Evolutionary conservation across 2,888 invertebrate genomes (phyloP).

Genomic region (Eulithis prunata): DNA sequence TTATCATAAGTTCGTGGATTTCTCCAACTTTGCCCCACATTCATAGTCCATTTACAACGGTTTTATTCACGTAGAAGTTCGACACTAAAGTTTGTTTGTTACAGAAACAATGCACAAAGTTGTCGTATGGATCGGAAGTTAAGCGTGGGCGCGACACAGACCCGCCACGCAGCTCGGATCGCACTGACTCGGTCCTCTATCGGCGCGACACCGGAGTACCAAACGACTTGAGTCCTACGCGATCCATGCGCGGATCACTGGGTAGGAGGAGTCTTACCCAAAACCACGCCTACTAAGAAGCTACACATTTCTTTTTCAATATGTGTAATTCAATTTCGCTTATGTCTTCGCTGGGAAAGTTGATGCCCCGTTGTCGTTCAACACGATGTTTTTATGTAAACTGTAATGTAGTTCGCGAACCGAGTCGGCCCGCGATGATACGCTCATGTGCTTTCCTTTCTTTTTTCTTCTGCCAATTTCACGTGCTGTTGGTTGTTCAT

Average conservation of each 20-base stretch:
- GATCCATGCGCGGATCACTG: slow-evolving; percentile 77
- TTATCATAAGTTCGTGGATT: slow-evolving; percentile 24
- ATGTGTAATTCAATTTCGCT: slow-evolving; percentile 85
- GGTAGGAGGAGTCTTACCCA: slow-evolving; percentile 77
- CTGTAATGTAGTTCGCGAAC: slow-evolving; percentile 83
- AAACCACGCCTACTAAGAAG: slow-evolving; percentile 83
- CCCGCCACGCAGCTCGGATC: slow-evolving; percentile 54
- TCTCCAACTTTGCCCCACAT: slow-evolving; percentile 54
- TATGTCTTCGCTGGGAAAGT: slow-evolving; percentile 85
- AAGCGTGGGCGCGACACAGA: slow-evolving; percentile 58
- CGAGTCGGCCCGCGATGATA: slow-evolving; percentile 75
- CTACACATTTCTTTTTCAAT: slow-evolving; percentile 85
- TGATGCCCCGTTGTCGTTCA: slow-evolving; percentile 84
- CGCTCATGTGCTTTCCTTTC: slow-evolving; percentile 72
- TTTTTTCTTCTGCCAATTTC: slow-evolving; percentile 75
- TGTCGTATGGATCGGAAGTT: slow-evolving; percentile 60
- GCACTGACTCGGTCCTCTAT: slow-evolving; percentile 58
- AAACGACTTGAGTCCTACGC: slow-evolving; percentile 65
- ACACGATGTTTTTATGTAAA: slow-evolving; percentile 85
- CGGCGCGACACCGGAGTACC: slow-evolving; percentile 50
- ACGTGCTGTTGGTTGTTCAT: slow-evolving; percentile 75
- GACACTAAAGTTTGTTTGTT: slow-evolving; percentile 58
- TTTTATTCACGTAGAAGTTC: slow-evolving; percentile 48
- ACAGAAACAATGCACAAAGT: slow-evolving; percentile 48
- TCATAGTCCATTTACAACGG: slow-evolving; percentile 52